Percentiles rank a stretch among this genome's conserved stretches.
These are phyloP conservation scores for Ophthalmolycus amberensis DNA, from an alignment of 2,113 vertebrate species.

Conservation along the genomic window DNA sequence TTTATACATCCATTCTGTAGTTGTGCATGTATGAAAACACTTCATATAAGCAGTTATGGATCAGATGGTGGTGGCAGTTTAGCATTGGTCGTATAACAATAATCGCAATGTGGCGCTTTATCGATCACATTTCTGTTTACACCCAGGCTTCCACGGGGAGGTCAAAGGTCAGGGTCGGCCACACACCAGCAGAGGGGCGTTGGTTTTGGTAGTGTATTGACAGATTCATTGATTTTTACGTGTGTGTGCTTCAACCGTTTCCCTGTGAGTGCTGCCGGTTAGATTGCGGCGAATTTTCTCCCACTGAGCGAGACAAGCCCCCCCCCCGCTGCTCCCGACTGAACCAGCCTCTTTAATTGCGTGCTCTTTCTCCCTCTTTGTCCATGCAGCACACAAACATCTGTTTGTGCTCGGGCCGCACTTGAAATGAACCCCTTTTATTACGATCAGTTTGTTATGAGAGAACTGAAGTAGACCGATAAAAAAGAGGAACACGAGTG, in stretches of 20 bases:
- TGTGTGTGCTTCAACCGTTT: constrained; percentile 7
- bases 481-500: constrained; percentile 42
- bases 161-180: constrained; percentile 32
- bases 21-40: too few relatives aligned
- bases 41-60: not conserved
- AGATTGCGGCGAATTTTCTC: constrained; percentile 29
- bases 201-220: constrained; percentile 22
- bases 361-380: not conserved
- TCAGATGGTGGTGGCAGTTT: not conserved
- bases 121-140: constrained; percentile 38
- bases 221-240: constrained; percentile 23
- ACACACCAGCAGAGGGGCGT: not conserved
- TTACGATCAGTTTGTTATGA: constrained; percentile 22
- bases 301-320: constrained; percentile 35
- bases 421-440: constrained; percentile 36
- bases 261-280: constrained; percentile 11
- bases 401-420: constrained; percentile 22
- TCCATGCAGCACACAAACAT: constrained; percentile 6
- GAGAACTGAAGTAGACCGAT: constrained; percentile 28
- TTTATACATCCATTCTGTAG: too few relatives aligned
- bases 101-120: constrained; percentile 23
- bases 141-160: not conserved
- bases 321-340: constrained; percentile 29
- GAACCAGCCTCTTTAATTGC: constrained; percentile 25
- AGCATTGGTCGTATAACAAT: not conserved